These are phyloP conservation scores for Sycon ciliatum DNA, from an alignment of 37 sponge, comb jelly and placozoan genomes.

Conservation along the genomic window DNA sequence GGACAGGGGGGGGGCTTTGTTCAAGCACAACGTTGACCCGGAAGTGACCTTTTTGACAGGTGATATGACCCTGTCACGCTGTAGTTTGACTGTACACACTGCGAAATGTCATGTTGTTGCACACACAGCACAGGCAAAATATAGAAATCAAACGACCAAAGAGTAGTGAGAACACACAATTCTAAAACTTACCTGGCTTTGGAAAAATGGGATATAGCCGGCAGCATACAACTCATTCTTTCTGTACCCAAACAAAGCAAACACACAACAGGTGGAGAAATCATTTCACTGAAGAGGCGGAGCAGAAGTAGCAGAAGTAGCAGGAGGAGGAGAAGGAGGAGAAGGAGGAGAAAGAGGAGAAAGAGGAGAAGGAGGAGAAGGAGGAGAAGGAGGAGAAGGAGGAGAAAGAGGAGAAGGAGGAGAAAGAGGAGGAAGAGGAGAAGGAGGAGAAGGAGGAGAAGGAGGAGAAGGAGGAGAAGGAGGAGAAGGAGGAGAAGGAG, in stretches of 20 bases:
- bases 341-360: background rate
- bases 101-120: background rate
- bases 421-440: too few species aligned
- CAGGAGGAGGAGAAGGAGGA: background rate
- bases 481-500: too few species aligned
- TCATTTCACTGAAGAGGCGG: background rate
- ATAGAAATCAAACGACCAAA: background rate
- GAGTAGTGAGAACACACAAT: background rate
- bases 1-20: too few species aligned
- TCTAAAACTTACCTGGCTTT: conserved; percentile 19
- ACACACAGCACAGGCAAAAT: background rate
- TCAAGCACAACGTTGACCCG: too few species aligned
- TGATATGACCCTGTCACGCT: too few species aligned
- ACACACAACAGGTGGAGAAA: background rate
- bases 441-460: too few species aligned
- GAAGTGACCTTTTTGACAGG: too few species aligned
- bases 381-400: background rate
- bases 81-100: background rate
- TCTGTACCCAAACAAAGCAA: background rate
- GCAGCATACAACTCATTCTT: conserved; percentile 69
- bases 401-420: too few species aligned
- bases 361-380: background rate
- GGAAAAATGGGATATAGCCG: conserved; percentile 44
- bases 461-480: too few species aligned
- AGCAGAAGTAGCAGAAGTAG: too few species aligned